These are phyloP conservation scores for Parauchenoglanis ngamensis DNA, from an alignment of 2,797 vertebrate genomes.

Conservation along the genomic window DNA sequence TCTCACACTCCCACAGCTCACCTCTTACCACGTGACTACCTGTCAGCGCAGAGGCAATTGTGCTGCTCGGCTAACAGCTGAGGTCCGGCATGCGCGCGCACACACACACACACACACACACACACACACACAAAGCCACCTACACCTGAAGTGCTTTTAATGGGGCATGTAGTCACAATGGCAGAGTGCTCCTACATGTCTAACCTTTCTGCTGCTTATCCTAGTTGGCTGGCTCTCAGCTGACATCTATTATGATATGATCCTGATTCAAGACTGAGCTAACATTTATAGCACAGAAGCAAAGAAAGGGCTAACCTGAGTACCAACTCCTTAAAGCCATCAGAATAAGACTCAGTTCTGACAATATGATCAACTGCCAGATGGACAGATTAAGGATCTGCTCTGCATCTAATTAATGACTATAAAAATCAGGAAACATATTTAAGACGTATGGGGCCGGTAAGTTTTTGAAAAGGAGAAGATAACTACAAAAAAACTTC, in stretches of 20 bases:
- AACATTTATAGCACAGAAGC: slow-evolving; percentile 23
- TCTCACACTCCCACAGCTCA: slow-evolving; percentile 58
- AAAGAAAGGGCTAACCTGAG: background rate
- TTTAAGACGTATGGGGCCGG: background rate
- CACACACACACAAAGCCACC: slow-evolving; percentile 32
- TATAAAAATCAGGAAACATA: background rate
- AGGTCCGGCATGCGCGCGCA: slow-evolving; percentile 50
- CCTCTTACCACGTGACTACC: slow-evolving; percentile 51
- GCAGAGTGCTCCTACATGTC: slow-evolving; percentile 51
- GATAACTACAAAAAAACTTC: background rate
- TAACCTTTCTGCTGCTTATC: slow-evolving; percentile 52
- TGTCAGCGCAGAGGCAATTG: slow-evolving; percentile 55
- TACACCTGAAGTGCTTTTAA: slow-evolving; percentile 51
- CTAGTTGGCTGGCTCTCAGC: slow-evolving; percentile 43
- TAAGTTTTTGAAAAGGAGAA: background rate
- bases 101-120: slow-evolving; percentile 42
- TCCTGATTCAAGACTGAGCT: slow-evolving; percentile 23
- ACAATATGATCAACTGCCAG: background rate
- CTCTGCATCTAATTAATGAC: background rate
- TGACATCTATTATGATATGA: slow-evolving; percentile 47
- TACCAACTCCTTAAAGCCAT: background rate
- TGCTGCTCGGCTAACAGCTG: slow-evolving; percentile 52
- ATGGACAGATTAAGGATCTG: background rate
- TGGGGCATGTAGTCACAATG: slow-evolving; percentile 52
- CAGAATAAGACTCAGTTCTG: background rate